These are phyloP conservation scores for Protaetia brevitarsis DNA, from an alignment of 1,140 invertebrate species.

Conservation along the genomic window DNA sequence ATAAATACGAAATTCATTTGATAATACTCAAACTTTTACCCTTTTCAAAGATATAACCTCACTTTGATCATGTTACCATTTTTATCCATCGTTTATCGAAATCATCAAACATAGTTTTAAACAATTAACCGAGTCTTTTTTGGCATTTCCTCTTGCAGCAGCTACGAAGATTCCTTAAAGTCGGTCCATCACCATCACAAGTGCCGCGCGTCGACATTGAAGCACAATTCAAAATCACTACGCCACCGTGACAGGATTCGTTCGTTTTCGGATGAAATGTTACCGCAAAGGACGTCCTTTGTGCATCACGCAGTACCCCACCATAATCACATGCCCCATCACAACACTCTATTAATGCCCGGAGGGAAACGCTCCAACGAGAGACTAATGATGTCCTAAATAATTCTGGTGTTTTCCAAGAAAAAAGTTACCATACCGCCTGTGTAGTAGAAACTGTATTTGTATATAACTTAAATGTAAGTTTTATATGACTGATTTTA, in stretches of 20 bases:
- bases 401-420: too few species aligned
- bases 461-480: background rate
- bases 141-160: slow-evolving; percentile 41
- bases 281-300: slow-evolving; percentile 20
- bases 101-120: too few species aligned
- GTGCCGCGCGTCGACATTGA: slow-evolving; percentile 24
- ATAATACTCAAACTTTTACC: too few species aligned
- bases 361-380: slow-evolving; percentile 29
- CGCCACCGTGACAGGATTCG: slow-evolving; percentile 27
- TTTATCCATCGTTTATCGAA: too few species aligned
- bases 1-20: too few species aligned
- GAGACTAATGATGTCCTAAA: slow-evolving; percentile 28
- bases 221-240: slow-evolving; percentile 17
- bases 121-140: too few species aligned
- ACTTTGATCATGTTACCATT: too few species aligned
- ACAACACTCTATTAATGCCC: slow-evolving; percentile 30
- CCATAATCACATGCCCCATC: slow-evolving; percentile 47
- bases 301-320: slow-evolving; percentile 36
- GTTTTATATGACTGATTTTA: slow-evolving; percentile 4
- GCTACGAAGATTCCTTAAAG: slow-evolving; percentile 50
- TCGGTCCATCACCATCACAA: slow-evolving; percentile 47
- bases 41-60: too few species aligned
- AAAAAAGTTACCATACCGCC: too few species aligned
- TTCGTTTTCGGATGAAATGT: slow-evolving; percentile 30
- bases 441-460: background rate